Percentiles rank a stretch among this genome's conserved stretches.
phyloP scores from a whole-genome alignment of 2,113 vertebrate genomes.

The Natator depressus region DNA sequence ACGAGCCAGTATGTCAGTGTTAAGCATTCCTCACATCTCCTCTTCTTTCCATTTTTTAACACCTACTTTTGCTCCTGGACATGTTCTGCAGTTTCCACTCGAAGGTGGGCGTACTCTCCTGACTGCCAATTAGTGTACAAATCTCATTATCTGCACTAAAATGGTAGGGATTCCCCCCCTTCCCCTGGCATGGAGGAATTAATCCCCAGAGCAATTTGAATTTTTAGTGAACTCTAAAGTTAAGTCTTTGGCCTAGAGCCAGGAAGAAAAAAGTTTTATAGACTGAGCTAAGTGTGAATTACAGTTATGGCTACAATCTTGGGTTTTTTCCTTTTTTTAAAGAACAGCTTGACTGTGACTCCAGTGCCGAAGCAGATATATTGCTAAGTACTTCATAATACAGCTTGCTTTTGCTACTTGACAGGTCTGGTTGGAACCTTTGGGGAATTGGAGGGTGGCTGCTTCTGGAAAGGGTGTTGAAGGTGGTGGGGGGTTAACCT shows the following conservation, averaged over 20 bases:
- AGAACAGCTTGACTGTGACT: not conserved
- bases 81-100: not conserved
- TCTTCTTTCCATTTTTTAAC: not conserved
- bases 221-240: constrained; percentile 50
- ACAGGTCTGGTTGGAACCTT: not conserved
- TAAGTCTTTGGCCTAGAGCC: constrained; percentile 49
- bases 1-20: not conserved
- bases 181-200: constrained; percentile 22
- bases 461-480: not conserved
- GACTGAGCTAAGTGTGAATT: constrained; percentile 66
- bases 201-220: constrained; percentile 53
- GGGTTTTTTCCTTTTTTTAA: not conserved
- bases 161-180: not conserved
- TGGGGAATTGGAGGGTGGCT: not conserved
- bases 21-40: not conserved
- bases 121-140: not conserved
- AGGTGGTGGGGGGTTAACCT: not conserved
- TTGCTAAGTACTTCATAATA: not conserved
- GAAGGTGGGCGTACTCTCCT: not conserved
- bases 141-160: not conserved
- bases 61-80: not conserved
- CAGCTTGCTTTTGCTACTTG: not conserved
- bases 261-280: constrained; percentile 59
- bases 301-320: not conserved
- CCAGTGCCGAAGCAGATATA: not conserved